Evolutionary conservation across 2,888 invertebrate species (phyloP), one percentile per base, ranked within the genome.

Genomic region (Lasioglossum villosulum): DNA sequence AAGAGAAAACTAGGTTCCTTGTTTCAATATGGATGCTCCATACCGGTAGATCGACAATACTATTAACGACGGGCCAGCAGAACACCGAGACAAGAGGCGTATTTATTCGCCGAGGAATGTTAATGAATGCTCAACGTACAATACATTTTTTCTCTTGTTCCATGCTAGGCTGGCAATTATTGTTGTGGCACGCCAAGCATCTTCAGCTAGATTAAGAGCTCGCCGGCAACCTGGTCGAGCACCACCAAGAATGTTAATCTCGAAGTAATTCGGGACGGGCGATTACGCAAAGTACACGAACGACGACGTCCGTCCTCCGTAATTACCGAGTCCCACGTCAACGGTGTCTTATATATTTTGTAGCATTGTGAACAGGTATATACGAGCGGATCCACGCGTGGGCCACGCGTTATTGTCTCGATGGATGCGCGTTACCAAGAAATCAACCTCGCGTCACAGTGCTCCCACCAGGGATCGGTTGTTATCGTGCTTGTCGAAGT

Each of bases 251-350:
- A 81, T 82, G 86, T 76, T 82, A 86, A 86, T 78, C 68, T 72
- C 71, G 42, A 75, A 83, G 83, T 80, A 83, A 86, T 87, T 87
- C 73, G 86, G 86, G 80, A 86, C 78, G 78, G 37, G 34, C 59
- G 78, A 73, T 87, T 87, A 63, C 83, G 86, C 48, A 87, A 87
- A 80, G 71, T 75, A 74, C 70, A 45, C 59, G 78, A 77, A 82
- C 81, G 68, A 82, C 81, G 68, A 19, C 59, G 79, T 70, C 77
- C 68, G 68, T 73, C 66, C 79, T 84, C 83, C 73, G 78, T 84
- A 90, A 90, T 89, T 90, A 90, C 66, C 68, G 42, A 88, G 83
- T 84, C 90, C 81, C 83, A 71, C 78, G 83, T 83, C 81, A 81
- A 39, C 71, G 82, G 73, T 34, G 34, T 89, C 80, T 81, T 10